These are phyloP conservation scores for Macquaria ambigua DNA, from an alignment of 2,113 vertebrate species.

Conservation along the genomic window DNA sequence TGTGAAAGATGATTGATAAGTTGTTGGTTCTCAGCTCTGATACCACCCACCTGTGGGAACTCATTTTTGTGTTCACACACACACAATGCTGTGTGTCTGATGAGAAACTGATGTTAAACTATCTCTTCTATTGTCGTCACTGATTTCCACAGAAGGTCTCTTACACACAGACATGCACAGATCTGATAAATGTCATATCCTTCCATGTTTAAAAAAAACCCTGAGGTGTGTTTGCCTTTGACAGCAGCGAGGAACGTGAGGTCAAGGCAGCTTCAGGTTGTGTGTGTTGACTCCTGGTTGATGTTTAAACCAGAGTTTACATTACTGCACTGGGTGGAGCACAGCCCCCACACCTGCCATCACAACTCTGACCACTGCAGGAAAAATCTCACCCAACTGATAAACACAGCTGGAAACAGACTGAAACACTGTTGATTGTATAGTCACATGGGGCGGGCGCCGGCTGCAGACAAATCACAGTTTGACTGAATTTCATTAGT, in stretches of 20 bases:
- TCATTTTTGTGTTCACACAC: slow-evolving; percentile 19
- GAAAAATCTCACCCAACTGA: not conserved
- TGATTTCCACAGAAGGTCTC: not conserved
- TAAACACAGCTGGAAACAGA: not conserved
- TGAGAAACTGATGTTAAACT: not conserved
- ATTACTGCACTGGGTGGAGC: slow-evolving; percentile 44
- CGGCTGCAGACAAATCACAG: not conserved
- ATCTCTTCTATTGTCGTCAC: not conserved
- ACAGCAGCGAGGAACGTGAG: slow-evolving; percentile 54
- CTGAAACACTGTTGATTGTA: not conserved
- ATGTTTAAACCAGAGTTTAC: slow-evolving; percentile 77
- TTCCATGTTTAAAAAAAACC: slow-evolving; percentile 3
- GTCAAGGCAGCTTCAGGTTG: slow-evolving; percentile 67
- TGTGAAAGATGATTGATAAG: slow-evolving; percentile 37
- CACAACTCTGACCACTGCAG: not conserved
- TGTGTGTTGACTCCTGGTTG: slow-evolving; percentile 73
- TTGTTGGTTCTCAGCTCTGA: slow-evolving; percentile 19
- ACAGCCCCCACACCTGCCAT: not conserved
- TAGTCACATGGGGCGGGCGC: too few relatives aligned
- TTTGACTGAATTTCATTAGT: not conserved
- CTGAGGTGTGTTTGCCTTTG: slow-evolving; percentile 57
- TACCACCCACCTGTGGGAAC: slow-evolving; percentile 58
- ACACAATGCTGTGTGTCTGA: not conserved
- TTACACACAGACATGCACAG: not conserved
- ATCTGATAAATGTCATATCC: slow-evolving; percentile 19